Conservation (phyloP, 1,140 invertebrate genomes). For the Rhagoletis pomonella region DNA sequence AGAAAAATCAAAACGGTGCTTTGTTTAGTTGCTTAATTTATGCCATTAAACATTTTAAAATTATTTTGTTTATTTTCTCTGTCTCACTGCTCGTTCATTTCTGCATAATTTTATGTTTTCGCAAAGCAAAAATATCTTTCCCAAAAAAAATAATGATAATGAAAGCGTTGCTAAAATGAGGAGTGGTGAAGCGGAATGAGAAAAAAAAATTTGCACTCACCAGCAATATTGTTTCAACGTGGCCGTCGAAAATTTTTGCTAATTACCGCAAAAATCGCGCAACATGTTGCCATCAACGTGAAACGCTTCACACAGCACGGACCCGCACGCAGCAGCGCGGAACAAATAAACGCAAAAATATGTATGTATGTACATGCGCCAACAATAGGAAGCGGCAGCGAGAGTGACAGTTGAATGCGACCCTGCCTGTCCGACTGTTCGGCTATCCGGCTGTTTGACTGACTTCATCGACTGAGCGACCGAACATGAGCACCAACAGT, state of each 20-base stretch:
- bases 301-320: conserved; percentile 18
- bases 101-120: conserved; percentile 13
- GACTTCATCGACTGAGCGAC: neutral
- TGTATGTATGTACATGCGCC: no score
- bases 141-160: conserved; percentile 1
- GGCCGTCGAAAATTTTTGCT: conserved; percentile 27
- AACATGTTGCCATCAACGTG: conserved; percentile 44
- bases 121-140: conserved; percentile 13
- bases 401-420: neutral
- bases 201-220: neutral
- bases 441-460: neutral
- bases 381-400: neutral
- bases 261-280: conserved; percentile 42
- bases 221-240: neutral
- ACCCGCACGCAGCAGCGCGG: conserved; percentile 18
- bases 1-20: no score
- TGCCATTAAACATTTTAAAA: neutral
- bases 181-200: neutral
- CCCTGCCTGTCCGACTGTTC: neutral
- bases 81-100: neutral
- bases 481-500: no score
- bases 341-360: neutral
- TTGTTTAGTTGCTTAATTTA: neutral
- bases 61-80: no score
- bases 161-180: neutral